phyloP scores from a whole-genome alignment of 2,797 vertebrate species.

The Lateolabrax maculatus region DNA sequence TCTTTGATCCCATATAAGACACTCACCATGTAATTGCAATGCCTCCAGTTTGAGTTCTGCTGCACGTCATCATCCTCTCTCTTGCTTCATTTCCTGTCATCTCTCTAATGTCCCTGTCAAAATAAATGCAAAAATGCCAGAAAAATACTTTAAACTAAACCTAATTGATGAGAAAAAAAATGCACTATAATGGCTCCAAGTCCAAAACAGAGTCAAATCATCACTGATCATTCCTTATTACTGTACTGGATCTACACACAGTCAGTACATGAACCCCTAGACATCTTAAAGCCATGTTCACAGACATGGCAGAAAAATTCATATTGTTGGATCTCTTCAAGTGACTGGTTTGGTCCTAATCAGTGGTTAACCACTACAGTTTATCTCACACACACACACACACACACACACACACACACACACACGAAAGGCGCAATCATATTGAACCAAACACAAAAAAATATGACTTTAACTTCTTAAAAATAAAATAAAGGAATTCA shows the following conservation, averaged over 20 bases:
- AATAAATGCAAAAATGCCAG: not conserved
- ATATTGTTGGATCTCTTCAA: conserved; percentile 50
- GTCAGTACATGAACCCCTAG: not conserved
- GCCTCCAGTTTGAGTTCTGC: not conserved
- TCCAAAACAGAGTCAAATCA: conserved; percentile 21
- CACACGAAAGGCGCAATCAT: not conserved
- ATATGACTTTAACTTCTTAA: not conserved
- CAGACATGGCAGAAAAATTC: conserved; percentile 40
- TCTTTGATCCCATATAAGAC: not conserved
- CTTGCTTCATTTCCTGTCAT: not conserved
- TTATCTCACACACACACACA: not conserved
- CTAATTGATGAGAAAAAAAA: not conserved
- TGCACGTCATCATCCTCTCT: not conserved
- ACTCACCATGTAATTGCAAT: not conserved
- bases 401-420: not conserved
- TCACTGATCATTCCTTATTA: not conserved
- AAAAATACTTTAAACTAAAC: not conserved
- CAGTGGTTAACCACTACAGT: conserved; percentile 13
- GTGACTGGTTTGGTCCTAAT: conserved; percentile 43
- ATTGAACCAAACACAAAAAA: conserved; percentile 9
- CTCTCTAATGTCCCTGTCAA: too few species aligned
- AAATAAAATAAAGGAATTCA: conserved; percentile 3
- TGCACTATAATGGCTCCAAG: not conserved
- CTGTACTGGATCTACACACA: conserved; percentile 16
- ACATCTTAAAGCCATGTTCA: not conserved